These are phyloP conservation scores for Xanthostigma xanthostigma DNA, from an alignment of 2,888 invertebrate genomes.

Conservation along the genomic window DNA sequence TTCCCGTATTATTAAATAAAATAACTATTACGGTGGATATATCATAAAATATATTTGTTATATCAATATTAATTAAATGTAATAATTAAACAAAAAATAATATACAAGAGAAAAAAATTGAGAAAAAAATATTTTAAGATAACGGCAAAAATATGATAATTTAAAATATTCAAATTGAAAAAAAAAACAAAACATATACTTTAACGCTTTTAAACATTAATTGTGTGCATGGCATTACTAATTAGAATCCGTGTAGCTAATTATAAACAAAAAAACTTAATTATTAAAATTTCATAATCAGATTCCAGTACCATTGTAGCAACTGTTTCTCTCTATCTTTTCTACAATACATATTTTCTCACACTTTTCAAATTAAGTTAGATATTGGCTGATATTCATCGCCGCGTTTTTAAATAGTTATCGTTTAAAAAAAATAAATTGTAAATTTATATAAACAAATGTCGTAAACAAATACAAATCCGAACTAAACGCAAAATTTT, in stretches of 20 bases:
- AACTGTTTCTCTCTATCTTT: no score
- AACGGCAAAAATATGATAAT: neutral
- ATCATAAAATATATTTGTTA: constrained; percentile 5
- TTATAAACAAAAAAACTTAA: neutral
- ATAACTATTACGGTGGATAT: neutral
- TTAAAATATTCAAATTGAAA: neutral
- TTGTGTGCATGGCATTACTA: neutral
- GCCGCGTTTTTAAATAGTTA: no score
- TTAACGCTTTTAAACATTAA: neutral
- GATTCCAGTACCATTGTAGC: no score
- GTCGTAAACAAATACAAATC: no score
- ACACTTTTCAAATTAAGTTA: no score
- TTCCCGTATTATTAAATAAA: neutral
- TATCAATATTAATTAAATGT: neutral
- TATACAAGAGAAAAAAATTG: neutral
- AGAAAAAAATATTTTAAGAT: neutral
- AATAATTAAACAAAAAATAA: neutral
- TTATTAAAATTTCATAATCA: neutral
- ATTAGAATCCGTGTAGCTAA: neutral
- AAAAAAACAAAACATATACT: neutral
- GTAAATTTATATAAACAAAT: no score
- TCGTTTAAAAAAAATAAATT: no score
- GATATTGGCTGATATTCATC: no score
- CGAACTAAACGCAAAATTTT: no score
- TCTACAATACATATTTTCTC: no score